Conservation (phyloP, 2,113 vertebrate genomes). For the Hippopotamus amphibius region DNA sequence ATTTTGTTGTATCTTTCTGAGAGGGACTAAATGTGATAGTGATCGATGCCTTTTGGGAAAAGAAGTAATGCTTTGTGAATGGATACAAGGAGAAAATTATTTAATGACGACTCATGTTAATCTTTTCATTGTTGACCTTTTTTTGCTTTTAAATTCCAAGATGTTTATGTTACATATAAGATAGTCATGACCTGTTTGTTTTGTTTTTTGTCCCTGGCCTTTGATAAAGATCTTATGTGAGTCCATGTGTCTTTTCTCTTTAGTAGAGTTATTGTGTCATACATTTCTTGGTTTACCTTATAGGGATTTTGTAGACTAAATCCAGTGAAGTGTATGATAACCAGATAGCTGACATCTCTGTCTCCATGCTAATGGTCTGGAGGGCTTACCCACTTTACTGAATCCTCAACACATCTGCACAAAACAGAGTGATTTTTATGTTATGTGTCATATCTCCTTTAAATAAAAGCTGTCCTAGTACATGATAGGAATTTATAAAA, state of each 20-base stretch:
- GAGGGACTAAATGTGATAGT: conserved; percentile 4
- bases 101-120: not conserved
- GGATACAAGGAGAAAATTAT: not conserved
- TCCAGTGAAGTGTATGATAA: not conserved
- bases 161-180: not conserved
- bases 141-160: conserved; percentile 54
- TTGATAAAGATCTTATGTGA: not conserved
- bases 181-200: not conserved
- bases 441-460: not conserved
- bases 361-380: not conserved
- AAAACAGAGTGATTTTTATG: not conserved
- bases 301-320: not conserved
- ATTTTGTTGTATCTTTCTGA: not conserved
- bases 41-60: not conserved
- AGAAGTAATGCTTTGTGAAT: conserved; percentile 25
- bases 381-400: not conserved
- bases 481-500: not conserved
- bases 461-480: not conserved
- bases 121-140: not conserved
- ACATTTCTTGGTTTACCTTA: not conserved
- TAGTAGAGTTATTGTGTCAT: not conserved
- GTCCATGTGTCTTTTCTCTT: not conserved
- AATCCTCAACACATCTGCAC: not conserved
- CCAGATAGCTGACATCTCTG: not conserved
- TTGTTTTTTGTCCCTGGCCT: not conserved